Conservation (phyloP, 2,888 invertebrate genomes). For the Nasonia oneida region DNA sequence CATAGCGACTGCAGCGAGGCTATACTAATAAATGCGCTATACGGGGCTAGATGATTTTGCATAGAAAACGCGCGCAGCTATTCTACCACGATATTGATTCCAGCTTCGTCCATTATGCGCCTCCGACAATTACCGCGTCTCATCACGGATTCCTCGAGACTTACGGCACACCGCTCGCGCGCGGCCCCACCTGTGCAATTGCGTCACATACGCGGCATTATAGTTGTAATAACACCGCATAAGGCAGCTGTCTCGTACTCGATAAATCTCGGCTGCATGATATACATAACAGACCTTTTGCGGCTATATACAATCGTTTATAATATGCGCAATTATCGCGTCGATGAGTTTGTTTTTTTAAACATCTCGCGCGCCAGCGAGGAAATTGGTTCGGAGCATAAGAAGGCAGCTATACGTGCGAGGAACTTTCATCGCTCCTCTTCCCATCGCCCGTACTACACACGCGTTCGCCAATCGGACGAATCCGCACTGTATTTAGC, state of each 20-base stretch:
- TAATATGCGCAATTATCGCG: not conserved
- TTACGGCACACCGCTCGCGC: not conserved
- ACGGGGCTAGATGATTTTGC: conserved; percentile 26
- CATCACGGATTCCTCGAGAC: conserved; percentile 44
- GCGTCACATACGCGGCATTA: conserved; percentile 1
- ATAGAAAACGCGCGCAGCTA: conserved; percentile 12
- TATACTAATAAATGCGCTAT: conserved; percentile 16
- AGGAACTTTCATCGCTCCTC: too few relatives aligned
- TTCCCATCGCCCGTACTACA: not conserved
- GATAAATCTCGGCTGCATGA: not conserved
- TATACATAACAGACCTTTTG: not conserved
- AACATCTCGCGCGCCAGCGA: too few relatives aligned
- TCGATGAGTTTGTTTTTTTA: too few relatives aligned
- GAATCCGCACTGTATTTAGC: conserved; percentile 32
- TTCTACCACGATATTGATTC: conserved; percentile 39
- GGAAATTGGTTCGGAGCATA: too few relatives aligned
- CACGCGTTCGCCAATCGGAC: not conserved
- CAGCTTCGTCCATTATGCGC: conserved; percentile 8
- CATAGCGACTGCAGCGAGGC: not conserved
- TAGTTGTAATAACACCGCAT: not conserved
- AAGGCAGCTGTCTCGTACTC: not conserved
- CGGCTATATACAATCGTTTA: too few relatives aligned
- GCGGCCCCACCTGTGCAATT: conserved; percentile 35
- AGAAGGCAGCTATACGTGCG: too few relatives aligned
- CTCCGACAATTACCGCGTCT: conserved; percentile 36